These are phyloP conservation scores for Erebia ligea DNA, from an alignment of 2,888 invertebrate genomes.

Conservation along the genomic window DNA sequence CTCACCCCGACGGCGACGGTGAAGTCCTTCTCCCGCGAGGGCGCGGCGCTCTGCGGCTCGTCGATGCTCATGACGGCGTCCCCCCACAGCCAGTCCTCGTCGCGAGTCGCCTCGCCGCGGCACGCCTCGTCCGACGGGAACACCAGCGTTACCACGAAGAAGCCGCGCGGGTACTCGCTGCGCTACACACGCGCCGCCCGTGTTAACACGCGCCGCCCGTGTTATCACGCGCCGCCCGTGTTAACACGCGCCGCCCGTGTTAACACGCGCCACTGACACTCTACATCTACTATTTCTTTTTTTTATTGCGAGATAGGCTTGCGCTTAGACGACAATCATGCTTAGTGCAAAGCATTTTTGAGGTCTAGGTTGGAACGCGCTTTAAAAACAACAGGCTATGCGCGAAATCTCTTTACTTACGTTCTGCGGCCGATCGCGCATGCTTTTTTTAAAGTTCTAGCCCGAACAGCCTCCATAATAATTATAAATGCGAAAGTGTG, in stretches of 20 bases:
- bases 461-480: no score
- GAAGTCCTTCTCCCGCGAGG: constrained; percentile 50
- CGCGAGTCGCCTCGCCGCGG: constrained; percentile 46
- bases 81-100: constrained; percentile 64
- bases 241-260: not conserved
- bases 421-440: no score
- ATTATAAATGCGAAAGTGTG: no score
- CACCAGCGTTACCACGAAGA: constrained; percentile 62
- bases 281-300: no score
- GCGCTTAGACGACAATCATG: no score
- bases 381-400: no score
- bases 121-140: constrained; percentile 54
- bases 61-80: constrained; percentile 46
- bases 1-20: constrained; percentile 51
- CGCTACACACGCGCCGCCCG: constrained; percentile 49
- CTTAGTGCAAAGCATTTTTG: no score
- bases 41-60: constrained; percentile 17
- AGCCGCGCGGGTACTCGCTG: constrained; percentile 60
- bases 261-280: no score
- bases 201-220: not conserved
- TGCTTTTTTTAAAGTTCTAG: no score
- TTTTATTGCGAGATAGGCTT: no score
- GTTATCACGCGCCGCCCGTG: not conserved
- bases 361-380: no score
- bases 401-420: no score